Percentiles rank a stretch among this genome's conserved stretches.
These are phyloP conservation scores for Nanorana parkeri DNA, from an alignment of 2,113 vertebrate species.

Conservation along the genomic window DNA sequence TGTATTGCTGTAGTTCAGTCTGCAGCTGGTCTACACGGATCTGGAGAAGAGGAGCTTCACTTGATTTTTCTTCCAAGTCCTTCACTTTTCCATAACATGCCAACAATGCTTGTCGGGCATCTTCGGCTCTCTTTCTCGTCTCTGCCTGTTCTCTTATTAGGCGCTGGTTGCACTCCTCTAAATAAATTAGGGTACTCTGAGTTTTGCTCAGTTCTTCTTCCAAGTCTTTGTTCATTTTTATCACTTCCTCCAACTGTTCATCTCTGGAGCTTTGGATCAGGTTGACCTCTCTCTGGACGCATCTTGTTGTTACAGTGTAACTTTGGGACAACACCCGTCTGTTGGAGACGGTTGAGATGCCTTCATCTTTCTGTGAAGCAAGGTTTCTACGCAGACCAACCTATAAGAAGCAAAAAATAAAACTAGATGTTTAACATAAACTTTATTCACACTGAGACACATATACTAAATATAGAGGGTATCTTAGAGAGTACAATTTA, in stretches of 20 bases:
- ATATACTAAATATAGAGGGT: no score
- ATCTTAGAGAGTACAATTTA: no score
- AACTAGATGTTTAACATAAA: not conserved
- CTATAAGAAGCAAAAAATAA: slow-evolving; percentile 63
- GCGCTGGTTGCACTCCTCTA: slow-evolving; percentile 80
- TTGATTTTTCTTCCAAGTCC: slow-evolving; percentile 85
- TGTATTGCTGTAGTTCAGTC: slow-evolving; percentile 80
- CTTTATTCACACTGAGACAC: no score
- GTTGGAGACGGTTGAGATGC: slow-evolving; percentile 70
- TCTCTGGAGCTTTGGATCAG: slow-evolving; percentile 76
- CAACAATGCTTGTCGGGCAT: slow-evolving; percentile 80
- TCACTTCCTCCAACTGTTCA: slow-evolving; percentile 78
- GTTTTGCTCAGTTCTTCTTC: slow-evolving; percentile 82
- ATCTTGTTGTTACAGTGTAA: slow-evolving; percentile 62
- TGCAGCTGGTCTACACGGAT: slow-evolving; percentile 80
- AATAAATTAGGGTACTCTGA: slow-evolving; percentile 70
- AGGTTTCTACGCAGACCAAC: slow-evolving; percentile 91
- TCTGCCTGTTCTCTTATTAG: slow-evolving; percentile 82
- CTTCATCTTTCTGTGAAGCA: slow-evolving; percentile 73
- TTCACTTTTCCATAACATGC: slow-evolving; percentile 87
- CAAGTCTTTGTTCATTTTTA: slow-evolving; percentile 77
- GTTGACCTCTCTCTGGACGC: slow-evolving; percentile 78
- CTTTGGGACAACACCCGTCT: slow-evolving; percentile 62
- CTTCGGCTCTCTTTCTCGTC: slow-evolving; percentile 87
- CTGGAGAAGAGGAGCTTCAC: slow-evolving; percentile 78